These are phyloP conservation scores for Choloepus didactylus DNA, from an alignment of 2,797 vertebrate species.

Conservation along the genomic window DNA sequence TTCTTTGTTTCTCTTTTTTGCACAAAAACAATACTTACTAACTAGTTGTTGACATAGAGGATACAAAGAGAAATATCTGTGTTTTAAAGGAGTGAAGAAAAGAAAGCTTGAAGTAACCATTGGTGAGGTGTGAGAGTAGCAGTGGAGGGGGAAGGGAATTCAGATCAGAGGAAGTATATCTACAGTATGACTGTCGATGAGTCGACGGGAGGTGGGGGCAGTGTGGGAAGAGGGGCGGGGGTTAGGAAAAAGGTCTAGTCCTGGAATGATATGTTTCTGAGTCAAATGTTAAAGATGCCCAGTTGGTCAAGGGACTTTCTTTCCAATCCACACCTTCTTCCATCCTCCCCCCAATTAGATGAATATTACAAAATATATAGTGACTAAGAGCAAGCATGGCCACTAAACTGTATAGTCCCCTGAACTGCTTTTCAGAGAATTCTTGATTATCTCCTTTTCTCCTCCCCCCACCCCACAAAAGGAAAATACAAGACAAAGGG, in stretches of 20 bases:
- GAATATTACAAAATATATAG: background rate
- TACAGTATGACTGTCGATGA: background rate
- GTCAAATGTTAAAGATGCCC: background rate
- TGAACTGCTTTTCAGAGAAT: constrained; percentile 26
- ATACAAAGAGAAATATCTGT: constrained; percentile 45
- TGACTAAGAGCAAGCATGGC: background rate
- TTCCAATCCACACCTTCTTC: background rate
- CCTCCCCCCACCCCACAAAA: background rate
- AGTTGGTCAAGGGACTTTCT: background rate
- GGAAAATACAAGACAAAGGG: background rate
- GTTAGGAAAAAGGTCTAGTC: background rate
- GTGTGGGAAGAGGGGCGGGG: background rate
- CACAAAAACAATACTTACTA: constrained; percentile 58
- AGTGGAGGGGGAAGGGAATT: background rate
- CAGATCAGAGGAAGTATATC: background rate
- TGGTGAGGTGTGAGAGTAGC: background rate
- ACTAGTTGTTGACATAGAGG: constrained; percentile 44
- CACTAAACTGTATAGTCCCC: background rate
- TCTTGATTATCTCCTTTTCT: constrained; percentile 16
- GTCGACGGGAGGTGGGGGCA: no score
- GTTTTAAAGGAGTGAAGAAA: constrained; percentile 45
- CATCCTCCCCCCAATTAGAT: background rate
- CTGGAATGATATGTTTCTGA: background rate
- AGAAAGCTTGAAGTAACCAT: constrained; percentile 15
- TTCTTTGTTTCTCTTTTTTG: constrained; percentile 6